phyloP scores from a whole-genome alignment of 2,113 vertebrate species.

The Brevimyrus niger region DNA sequence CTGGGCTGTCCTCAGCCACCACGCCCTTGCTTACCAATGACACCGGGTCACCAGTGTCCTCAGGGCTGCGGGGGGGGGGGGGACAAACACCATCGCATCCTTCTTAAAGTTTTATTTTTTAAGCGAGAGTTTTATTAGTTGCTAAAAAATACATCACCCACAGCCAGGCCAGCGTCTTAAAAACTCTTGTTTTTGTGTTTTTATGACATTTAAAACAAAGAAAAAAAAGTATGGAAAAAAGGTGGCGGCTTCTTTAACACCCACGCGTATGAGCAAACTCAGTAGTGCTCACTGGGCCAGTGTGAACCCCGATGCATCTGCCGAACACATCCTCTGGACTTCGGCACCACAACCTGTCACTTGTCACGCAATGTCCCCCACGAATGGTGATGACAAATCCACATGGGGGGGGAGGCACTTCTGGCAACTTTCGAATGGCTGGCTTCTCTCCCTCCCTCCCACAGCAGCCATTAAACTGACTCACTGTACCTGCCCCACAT shows the following conservation, averaged over 20 bases:
- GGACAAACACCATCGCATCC: neutral
- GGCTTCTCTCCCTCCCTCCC: too few species aligned
- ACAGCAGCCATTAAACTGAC: neutral
- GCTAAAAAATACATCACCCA: neutral
- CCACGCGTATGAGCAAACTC: slow-evolving; percentile 29
- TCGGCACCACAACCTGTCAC: neutral
- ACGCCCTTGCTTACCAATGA: slow-evolving; percentile 55
- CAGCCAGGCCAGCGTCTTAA: neutral
- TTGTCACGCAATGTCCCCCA: slow-evolving; percentile 7
- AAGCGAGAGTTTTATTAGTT: neutral
- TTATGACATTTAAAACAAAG: slow-evolving; percentile 17
- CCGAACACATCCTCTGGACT: neutral
- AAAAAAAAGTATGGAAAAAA: slow-evolving; percentile 6
- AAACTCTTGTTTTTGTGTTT: neutral
- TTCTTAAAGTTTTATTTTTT: neutral
- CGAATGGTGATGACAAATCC: neutral
- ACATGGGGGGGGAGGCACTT: neutral
- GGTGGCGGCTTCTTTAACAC: slow-evolving; percentile 13
- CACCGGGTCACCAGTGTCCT: slow-evolving; percentile 64
- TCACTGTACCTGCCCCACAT: neutral
- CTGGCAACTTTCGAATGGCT: neutral
- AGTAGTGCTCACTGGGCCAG: slow-evolving; percentile 10
- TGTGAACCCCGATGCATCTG: neutral
- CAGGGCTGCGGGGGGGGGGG: slow-evolving; percentile 35
- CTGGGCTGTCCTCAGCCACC: slow-evolving; percentile 51